Conservation (phyloP, 2,797 vertebrate genomes). For the Bradypodion pumilum region DNA sequence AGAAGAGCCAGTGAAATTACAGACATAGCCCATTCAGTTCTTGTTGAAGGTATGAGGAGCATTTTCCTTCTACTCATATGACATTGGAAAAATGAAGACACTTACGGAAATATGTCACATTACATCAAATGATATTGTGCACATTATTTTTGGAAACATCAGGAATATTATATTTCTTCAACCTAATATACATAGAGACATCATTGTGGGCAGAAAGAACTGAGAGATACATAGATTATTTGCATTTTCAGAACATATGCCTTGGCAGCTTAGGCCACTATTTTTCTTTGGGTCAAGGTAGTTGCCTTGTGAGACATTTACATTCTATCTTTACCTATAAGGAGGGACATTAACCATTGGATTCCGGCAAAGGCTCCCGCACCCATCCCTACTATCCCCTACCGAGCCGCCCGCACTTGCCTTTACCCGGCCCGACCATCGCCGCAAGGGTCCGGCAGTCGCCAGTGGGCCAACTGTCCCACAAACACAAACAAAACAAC, state of each 20-base stretch:
- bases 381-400: too few species aligned
- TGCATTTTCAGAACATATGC: not conserved
- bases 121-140: not conserved
- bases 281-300: not conserved
- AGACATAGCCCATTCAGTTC: conserved; percentile 3
- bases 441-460: too few species aligned
- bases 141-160: not conserved
- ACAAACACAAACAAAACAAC: too few species aligned
- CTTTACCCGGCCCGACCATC: too few species aligned
- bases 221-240: not conserved
- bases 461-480: too few species aligned
- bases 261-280: too few species aligned
- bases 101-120: not conserved
- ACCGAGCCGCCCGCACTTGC: too few species aligned
- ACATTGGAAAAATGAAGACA: not conserved
- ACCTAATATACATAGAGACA: not conserved
- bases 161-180: not conserved
- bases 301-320: not conserved
- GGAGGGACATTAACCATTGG: too few species aligned
- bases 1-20: conserved; percentile 5
- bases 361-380: too few species aligned
- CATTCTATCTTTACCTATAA: too few species aligned
- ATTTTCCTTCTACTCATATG: not conserved
- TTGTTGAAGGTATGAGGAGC: not conserved
- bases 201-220: not conserved